phyloP scores from a whole-genome alignment of 2,797 vertebrate genomes.

The Phrynocephalus vlangalii region DNA sequence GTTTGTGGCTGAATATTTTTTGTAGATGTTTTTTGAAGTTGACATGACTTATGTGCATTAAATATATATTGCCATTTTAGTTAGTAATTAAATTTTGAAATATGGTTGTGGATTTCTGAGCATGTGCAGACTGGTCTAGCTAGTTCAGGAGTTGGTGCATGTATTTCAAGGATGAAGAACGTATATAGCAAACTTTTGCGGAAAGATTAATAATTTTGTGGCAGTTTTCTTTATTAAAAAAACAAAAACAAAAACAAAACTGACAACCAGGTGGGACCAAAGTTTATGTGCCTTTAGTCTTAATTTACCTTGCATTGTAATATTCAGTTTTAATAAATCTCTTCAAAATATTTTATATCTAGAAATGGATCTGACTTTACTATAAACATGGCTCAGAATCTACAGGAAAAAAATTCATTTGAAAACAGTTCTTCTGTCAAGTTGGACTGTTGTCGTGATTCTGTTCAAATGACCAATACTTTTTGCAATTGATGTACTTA shows the following conservation, averaged over 20 bases:
- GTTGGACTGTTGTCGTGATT: constrained; percentile 81
- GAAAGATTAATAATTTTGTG: constrained; percentile 84
- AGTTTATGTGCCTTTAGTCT: constrained; percentile 99
- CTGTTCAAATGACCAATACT: constrained; percentile 85
- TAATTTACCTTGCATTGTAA: constrained; percentile 92
- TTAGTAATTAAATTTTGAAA: constrained; percentile 86
- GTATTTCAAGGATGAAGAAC: constrained; percentile 84
- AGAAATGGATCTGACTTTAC: constrained; percentile 85
- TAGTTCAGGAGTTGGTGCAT: constrained; percentile 89
- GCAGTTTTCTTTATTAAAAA: constrained; percentile 80
- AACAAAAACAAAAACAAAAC: constrained; percentile 69
- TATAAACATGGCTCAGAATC: constrained; percentile 87
- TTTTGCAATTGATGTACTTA: constrained; percentile 85
- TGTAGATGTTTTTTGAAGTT: constrained; percentile 86
- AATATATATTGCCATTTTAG: constrained; percentile 86
- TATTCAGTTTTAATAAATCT: constrained; percentile 90
- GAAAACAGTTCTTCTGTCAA: constrained; percentile 79
- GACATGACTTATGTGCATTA: constrained; percentile 87
- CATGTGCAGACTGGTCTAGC: constrained; percentile 88
- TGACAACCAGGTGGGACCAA: constrained; percentile 97
- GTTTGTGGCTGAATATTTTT: constrained; percentile 88
- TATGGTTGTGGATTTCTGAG: constrained; percentile 90
- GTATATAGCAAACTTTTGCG: constrained; percentile 83
- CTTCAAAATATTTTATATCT: constrained; percentile 88
- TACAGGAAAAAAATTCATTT: constrained; percentile 81